Conservation (phyloP, 2,113 vertebrate genomes). For the Mirounga angustirostris region DNA sequence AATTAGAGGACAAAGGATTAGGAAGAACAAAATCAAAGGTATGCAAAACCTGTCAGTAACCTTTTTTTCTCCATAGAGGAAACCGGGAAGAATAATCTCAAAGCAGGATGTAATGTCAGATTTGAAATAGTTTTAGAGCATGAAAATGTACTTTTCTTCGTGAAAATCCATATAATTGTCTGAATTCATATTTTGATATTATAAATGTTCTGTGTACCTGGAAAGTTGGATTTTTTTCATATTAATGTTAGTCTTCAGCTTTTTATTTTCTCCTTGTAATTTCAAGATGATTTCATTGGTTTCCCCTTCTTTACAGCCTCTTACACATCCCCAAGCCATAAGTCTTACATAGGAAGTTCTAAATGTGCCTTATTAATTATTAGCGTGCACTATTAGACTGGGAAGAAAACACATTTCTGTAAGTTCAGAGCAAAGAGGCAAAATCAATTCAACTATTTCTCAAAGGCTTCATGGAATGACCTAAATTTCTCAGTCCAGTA, state of each 20-base stretch:
- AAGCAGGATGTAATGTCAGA: not conserved
- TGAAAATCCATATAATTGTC: not conserved
- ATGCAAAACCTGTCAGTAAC: not conserved
- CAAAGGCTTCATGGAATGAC: slow-evolving; percentile 41
- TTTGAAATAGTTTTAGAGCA: not conserved
- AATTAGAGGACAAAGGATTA: not conserved
- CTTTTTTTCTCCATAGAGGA: not conserved
- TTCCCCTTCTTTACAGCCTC: not conserved
- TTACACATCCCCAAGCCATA: not conserved
- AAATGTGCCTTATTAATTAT: slow-evolving; percentile 38
- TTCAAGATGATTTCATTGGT: slow-evolving; percentile 7
- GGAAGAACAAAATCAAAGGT: not conserved
- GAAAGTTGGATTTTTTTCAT: not conserved
- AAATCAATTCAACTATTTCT: slow-evolving; percentile 29
- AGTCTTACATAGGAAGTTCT: not conserved
- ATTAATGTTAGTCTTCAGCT: not conserved
- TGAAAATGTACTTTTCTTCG: not conserved
- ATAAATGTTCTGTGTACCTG: not conserved
- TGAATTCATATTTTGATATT: slow-evolving; percentile 18
- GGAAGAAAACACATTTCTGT: slow-evolving; percentile 29
- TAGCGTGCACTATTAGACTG: not conserved
- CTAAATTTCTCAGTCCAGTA: slow-evolving; percentile 44
- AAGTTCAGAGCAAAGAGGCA: slow-evolving; percentile 39
- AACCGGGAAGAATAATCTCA: not conserved
- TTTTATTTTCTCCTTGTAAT: slow-evolving; percentile 37